Conservation (phyloP, 2,888 invertebrate species). For the Litoditis marina region DNA sequence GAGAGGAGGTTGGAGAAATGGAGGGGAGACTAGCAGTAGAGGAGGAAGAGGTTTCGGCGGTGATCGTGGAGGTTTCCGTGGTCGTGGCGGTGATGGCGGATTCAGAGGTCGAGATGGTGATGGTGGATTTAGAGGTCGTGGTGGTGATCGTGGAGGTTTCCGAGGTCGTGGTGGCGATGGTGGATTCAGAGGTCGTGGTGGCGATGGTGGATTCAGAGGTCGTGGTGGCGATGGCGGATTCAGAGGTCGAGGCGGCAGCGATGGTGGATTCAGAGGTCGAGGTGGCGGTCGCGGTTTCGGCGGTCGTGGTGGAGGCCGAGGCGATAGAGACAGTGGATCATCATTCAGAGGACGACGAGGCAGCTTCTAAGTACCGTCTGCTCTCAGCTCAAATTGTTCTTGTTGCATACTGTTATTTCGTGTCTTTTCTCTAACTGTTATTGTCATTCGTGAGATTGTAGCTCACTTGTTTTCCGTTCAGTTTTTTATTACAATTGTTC, state of each 20-base stretch:
- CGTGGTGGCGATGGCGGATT: not conserved
- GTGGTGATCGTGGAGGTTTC: no score
- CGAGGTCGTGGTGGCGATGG: constrained; percentile 17
- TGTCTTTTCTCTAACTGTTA: no score
- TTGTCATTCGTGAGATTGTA: no score
- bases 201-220: constrained; percentile 13
- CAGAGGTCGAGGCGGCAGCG: no score
- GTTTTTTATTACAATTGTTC: no score
- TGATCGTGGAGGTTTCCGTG: not conserved
- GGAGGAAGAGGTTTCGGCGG: not conserved
- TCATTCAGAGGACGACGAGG: constrained; percentile 7
- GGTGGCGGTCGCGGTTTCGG: constrained; percentile 9
- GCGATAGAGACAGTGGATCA: not conserved
- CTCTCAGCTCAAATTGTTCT: no score
- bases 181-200: constrained; percentile 5
- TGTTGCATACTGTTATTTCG: no score
- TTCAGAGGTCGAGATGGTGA: constrained; percentile 1
- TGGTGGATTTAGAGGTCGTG: not conserved
- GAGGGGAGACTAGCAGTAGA: not conserved
- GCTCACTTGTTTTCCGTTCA: no score
- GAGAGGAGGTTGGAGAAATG: not conserved
- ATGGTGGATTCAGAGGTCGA: constrained; percentile 11
- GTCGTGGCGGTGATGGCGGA: not conserved
- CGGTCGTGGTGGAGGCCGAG: constrained; percentile 17
- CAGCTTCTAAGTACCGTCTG: constrained; percentile 5